Base-by-base conservation (phyloP, 2,888 invertebrate species). In the Neuroscelio doddi region DNA sequence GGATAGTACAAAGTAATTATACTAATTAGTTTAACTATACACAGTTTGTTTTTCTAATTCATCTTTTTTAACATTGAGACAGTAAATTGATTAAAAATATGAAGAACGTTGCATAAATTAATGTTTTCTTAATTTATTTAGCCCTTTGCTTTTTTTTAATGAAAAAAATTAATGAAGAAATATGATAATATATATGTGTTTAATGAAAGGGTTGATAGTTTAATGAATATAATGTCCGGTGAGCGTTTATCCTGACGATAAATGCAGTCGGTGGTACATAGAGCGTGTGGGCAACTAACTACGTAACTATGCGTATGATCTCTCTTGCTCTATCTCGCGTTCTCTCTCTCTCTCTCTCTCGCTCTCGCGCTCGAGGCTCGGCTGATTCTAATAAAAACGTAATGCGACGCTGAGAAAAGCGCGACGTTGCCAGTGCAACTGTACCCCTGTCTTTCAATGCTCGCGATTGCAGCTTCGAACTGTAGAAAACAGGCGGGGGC, bases 361-460 rank as follows among this genome's bases (percentile, higher is more conserved):
- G 64, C 64, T 64, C n/a, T n/a, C n/a, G n/a, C 21, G 21, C 21
- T 21, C 21, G 46, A 45, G 55, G 58, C 58, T 58, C 53, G 55
- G 47, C 55, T 45, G 38, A 55, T 64, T 51, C 64, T 53, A 64
- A 64, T 64, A 64, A 64, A 77, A 74, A 73, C 71, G 76, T 77
- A 77, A 75, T 75, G 73, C 71, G 74, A 77, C 72, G 73, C 77
- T 71, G 56, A 64, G 69, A 61, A 50, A 65, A 68, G 65, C 70
- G 75, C 76, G 73, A 69, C 70, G 74, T 76, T 76, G 76, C 76
- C 76, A 71, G 67, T 71, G 73, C 74, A 72, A 56, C 74, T 72
- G 75, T 72, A 77, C 75, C 73, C 74, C 50, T 21, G 41, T 69
- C 14, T 14, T 10, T 5, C 29, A 15, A 42, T 12, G 14, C 29